A percentile compares a stretch with the other conserved stretches of the same genome.
Conservation (phyloP, 1,140 invertebrate species). For the Drosophila guanche region DNA sequence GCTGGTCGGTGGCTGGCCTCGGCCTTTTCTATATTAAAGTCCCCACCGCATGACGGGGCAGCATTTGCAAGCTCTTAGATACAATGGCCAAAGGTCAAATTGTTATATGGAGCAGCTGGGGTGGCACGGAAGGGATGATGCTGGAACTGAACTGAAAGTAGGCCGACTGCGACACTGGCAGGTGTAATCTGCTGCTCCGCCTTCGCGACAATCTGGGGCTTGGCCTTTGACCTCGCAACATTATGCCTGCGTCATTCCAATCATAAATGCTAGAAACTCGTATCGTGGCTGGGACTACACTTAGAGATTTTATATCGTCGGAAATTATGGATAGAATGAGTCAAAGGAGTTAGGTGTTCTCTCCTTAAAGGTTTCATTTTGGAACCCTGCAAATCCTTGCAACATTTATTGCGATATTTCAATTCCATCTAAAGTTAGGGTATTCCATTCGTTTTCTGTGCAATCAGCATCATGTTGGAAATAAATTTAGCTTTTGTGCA, state of each 20-base stretch:
- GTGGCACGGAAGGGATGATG: slow-evolving; percentile 18
- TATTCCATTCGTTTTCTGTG: slow-evolving; percentile 48
- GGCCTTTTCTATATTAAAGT: slow-evolving; percentile 52
- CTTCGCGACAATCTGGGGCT: slow-evolving; percentile 49
- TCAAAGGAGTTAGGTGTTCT: no score
- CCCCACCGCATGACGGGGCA: slow-evolving; percentile 42
- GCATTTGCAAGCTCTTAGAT: slow-evolving; percentile 54
- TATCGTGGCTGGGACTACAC: no score
- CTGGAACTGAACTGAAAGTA: slow-evolving; percentile 43
- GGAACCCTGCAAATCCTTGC: no score
- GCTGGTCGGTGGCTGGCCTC: slow-evolving; percentile 37
- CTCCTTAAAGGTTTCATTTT: no score
- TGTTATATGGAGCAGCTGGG: slow-evolving; percentile 37
- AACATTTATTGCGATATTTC: no score
- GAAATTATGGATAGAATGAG: no score
- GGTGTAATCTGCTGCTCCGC: slow-evolving; percentile 26
- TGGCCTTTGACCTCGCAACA: slow-evolving; percentile 46
- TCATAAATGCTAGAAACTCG: no score
- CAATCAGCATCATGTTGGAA: slow-evolving; percentile 59
- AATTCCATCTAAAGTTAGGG: slow-evolving; percentile 9
- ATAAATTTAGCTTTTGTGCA: slow-evolving; percentile 62
- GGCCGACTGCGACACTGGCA: slow-evolving; percentile 33
- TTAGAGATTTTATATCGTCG: no score
- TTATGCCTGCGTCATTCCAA: slow-evolving; percentile 2
- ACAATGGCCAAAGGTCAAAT: slow-evolving; percentile 58